Conservation (phyloP, 2,888 invertebrate species). For the Leptopilina myrica region DNA sequence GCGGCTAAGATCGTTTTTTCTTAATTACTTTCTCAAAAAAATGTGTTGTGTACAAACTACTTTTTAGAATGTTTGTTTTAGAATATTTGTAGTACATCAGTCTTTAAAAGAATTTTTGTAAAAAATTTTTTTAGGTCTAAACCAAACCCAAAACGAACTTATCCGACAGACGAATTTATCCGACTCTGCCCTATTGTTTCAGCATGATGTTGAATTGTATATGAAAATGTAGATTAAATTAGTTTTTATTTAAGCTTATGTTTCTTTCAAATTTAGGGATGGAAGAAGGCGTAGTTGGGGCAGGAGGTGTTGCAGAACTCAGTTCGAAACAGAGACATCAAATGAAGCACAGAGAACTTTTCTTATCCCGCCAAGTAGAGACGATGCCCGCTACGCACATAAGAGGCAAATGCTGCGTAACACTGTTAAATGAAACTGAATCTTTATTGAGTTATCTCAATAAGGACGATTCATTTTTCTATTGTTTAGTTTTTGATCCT, state of each 20-base stretch:
- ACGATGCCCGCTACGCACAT: slow-evolving; percentile 99
- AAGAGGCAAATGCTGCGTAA: slow-evolving; percentile 99
- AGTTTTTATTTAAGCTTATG: slow-evolving; percentile 15
- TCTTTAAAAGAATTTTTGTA: too few relatives aligned
- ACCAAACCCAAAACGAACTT: too few relatives aligned
- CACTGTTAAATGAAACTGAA: slow-evolving; percentile 99
- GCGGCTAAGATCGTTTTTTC: too few relatives aligned
- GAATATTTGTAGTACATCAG: too few relatives aligned
- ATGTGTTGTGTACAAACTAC: too few relatives aligned
- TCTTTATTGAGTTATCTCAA: slow-evolving; percentile 96
- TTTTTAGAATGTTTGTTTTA: too few relatives aligned
- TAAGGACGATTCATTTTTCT: slow-evolving; percentile 99
- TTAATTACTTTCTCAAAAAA: too few relatives aligned
- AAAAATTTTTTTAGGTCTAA: too few relatives aligned
- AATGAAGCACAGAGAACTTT: slow-evolving; percentile 98
- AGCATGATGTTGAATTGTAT: slow-evolving; percentile 30
- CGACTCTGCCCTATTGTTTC: not conserved
- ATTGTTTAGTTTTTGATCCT: slow-evolving; percentile 99
- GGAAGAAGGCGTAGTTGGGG: slow-evolving; percentile 77
- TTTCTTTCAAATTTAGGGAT: slow-evolving; percentile 73
- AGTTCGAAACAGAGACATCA: slow-evolving; percentile 94
- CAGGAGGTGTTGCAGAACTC: slow-evolving; percentile 82
- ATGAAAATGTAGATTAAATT: too few relatives aligned
- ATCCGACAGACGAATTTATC: too few relatives aligned
- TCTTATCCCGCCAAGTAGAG: slow-evolving; percentile 98